Evolutionary conservation across 2,113 vertebrate genomes (phyloP).

Genomic region (Aegypius monachus): DNA sequence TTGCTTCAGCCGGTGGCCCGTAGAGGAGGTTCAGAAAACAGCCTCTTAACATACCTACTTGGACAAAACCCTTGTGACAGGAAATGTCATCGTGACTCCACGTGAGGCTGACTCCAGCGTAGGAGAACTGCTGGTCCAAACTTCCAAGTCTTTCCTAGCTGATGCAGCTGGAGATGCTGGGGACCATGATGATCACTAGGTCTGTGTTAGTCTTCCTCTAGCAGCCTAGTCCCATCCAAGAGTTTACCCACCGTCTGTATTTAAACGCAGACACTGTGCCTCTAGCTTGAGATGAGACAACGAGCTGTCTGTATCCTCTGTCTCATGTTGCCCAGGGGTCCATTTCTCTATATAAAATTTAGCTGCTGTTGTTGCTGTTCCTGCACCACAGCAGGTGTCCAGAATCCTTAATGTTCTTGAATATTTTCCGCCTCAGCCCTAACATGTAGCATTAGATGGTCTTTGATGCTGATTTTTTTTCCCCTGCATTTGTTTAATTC

Average conservation of each 20-base stretch:
- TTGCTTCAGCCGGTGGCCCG: not conserved
- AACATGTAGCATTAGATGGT: not conserved
- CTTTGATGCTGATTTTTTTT: not conserved
- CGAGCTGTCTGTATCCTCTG: not conserved
- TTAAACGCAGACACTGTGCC: not conserved
- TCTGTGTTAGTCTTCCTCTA: not conserved
- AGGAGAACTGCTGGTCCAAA: not conserved
- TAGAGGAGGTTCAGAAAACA: not conserved
- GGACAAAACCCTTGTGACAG: not conserved
- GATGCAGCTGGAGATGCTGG: not conserved
- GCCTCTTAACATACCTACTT: not conserved
- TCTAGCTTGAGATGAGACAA: not conserved
- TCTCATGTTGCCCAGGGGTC: not conserved
- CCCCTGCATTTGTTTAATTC: not conserved
- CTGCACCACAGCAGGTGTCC: not conserved
- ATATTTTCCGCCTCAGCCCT: not conserved
- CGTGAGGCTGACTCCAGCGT: not conserved
- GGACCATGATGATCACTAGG: accelerated
- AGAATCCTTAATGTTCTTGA: not conserved
- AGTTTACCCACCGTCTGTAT: not conserved
- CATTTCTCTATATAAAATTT: not conserved
- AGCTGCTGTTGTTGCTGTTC: not conserved
- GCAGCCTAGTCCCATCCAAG: not conserved
- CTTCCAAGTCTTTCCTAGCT: not conserved
- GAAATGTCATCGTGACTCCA: not conserved